Evolutionary conservation across 2,888 invertebrate genomes (phyloP).

Genomic region (Stenurella melanura): DNA sequence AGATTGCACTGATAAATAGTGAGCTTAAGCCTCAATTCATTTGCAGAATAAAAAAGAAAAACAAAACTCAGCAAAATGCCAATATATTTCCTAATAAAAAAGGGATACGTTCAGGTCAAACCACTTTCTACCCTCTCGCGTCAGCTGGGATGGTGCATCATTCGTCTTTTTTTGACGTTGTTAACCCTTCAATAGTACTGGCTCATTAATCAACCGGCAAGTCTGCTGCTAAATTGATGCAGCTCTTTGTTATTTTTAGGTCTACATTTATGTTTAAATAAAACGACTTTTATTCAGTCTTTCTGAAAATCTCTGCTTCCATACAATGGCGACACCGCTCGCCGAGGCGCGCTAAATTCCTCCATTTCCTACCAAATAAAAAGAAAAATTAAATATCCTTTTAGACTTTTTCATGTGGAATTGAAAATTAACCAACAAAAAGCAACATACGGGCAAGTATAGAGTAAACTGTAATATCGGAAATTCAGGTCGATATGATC

Average conservation of each 20-base stretch:
- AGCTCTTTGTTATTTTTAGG: slow-evolving; percentile 25
- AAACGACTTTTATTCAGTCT: slow-evolving; percentile 10
- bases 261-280: slow-evolving; percentile 18
- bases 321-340: not conserved
- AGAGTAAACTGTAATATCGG: no score
- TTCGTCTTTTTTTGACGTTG: slow-evolving; percentile 66
- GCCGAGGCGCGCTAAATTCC: not conserved
- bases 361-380: not conserved
- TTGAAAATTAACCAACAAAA: not conserved
- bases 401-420: not conserved
- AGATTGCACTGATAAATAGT: slow-evolving; percentile 30
- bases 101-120: slow-evolving; percentile 40
- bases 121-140: slow-evolving; percentile 44
- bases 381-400: not conserved
- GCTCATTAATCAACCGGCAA: slow-evolving; percentile 64
- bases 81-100: slow-evolving; percentile 41
- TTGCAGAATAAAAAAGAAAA: slow-evolving; percentile 36
- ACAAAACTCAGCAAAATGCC: slow-evolving; percentile 31
- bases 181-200: slow-evolving; percentile 66
- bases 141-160: slow-evolving; percentile 61
- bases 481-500: no score
- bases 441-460: no score
- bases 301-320: not conserved
- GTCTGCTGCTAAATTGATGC: slow-evolving; percentile 34
- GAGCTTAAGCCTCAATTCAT: slow-evolving; percentile 37